phyloP scores from a whole-genome alignment of 1,140 invertebrate species.

The Gryon sp. region DNA sequence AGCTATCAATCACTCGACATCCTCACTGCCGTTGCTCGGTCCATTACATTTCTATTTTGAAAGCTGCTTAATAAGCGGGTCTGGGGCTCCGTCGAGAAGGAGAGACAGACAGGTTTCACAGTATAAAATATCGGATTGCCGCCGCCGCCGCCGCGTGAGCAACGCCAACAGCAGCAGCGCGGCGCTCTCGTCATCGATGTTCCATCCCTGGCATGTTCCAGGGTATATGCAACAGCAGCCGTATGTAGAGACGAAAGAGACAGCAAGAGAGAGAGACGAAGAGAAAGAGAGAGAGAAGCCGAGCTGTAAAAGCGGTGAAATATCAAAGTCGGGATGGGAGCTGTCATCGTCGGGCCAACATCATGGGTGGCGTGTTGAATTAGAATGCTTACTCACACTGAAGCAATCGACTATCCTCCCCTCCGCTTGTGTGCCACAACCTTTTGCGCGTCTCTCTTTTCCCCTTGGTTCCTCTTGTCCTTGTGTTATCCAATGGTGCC shows the following conservation, averaged over 20 bases:
- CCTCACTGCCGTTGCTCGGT: conserved; percentile 68
- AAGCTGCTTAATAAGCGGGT: conserved; percentile 80
- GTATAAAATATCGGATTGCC: conserved; percentile 80
- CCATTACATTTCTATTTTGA: conserved; percentile 81
- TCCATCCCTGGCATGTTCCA: conserved; percentile 70
- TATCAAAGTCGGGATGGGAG: conserved; percentile 83
- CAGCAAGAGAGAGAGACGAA: too few species aligned
- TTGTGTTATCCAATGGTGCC: too few species aligned
- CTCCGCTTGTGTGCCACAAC: too few species aligned
- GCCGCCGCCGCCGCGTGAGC: too few species aligned
- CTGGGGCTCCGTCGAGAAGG: conserved; percentile 69
- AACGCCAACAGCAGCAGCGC: too few species aligned
- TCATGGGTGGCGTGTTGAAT: conserved; percentile 84
- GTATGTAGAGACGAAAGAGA: too few species aligned
- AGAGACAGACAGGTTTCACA: conserved; percentile 80
- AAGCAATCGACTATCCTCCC: conserved; percentile 75
- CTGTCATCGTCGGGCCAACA: conserved; percentile 82
- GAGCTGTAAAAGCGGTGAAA: conserved; percentile 80
- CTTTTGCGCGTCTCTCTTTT: too few species aligned
- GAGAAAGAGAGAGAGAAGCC: conserved; percentile 68
- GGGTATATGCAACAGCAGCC: too few species aligned
- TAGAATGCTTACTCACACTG: conserved; percentile 78
- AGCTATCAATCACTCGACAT: conserved; percentile 79
- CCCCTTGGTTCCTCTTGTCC: too few species aligned
- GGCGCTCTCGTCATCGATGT: conserved; percentile 55